A percentile compares a stretch with the other conserved stretches of the same genome.
phyloP scores from a whole-genome alignment of 2,797 vertebrate species.

The Oophaga sylvatica region DNA sequence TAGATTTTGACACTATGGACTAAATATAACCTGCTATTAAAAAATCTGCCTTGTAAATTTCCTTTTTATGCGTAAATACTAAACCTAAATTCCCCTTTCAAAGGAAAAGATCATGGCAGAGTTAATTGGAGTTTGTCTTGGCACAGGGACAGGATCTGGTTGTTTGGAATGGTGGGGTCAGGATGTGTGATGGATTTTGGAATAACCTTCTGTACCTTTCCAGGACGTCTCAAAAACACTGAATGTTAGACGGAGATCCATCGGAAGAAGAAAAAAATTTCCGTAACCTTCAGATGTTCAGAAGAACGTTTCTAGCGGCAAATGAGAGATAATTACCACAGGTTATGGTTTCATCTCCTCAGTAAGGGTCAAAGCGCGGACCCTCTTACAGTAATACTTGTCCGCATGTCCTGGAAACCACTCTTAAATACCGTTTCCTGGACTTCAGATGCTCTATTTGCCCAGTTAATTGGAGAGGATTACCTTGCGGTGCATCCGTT shows the following conservation, averaged over 20 bases:
- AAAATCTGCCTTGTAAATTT: conserved; percentile 20
- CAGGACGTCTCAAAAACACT: conserved; percentile 17
- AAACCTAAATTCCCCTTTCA: conserved; percentile 34
- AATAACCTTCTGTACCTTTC: conserved; percentile 45
- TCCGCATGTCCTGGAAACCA: conserved; percentile 1
- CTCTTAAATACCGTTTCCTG: conserved; percentile 19
- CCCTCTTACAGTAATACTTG: conserved; percentile 34
- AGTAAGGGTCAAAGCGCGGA: not conserved
- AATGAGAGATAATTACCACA: not conserved
- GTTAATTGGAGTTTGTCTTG: conserved; percentile 56
- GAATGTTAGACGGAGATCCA: conserved; percentile 28
- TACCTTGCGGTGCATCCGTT: conserved; percentile 48
- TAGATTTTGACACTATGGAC: not conserved
- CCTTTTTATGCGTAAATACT: conserved; percentile 31
- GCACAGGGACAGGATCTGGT: conserved; percentile 12
- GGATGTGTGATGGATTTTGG: conserved; percentile 40
- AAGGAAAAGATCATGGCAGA: conserved; percentile 31
- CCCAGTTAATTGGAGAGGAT: conserved; percentile 40
- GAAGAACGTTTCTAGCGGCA: not conserved
- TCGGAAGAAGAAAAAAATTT: not conserved
- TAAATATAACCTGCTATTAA: conserved; percentile 36
- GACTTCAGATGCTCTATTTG: conserved; percentile 35
- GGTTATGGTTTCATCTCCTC: not conserved
- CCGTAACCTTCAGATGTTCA: not conserved
- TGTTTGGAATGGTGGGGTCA: conserved; percentile 52